Evolutionary conservation across 2,888 invertebrate species (phyloP).

Genomic region (Mechanitis mazaeus): DNA sequence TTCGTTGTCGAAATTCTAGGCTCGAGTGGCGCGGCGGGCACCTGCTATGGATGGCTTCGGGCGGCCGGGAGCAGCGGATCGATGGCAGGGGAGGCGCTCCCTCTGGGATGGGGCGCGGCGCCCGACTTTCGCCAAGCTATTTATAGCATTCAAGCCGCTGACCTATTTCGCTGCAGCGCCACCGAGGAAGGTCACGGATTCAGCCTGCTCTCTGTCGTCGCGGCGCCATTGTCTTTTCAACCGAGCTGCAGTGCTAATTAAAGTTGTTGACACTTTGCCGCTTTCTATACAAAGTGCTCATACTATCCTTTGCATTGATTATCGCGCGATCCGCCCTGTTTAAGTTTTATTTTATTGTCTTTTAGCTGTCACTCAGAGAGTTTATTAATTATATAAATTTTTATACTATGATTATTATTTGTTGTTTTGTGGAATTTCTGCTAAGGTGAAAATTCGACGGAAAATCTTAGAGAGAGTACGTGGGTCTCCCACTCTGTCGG

Average conservation of each 20-base stretch:
- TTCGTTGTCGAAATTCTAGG: slow-evolving; percentile 43
- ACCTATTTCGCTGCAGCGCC: slow-evolving; percentile 75
- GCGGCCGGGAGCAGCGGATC: slow-evolving; percentile 33
- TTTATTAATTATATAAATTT: not conserved
- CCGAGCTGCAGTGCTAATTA: slow-evolving; percentile 73
- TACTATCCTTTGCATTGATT: slow-evolving; percentile 35
- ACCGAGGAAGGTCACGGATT: slow-evolving; percentile 74
- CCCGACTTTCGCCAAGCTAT: slow-evolving; percentile 75
- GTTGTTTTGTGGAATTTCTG: slow-evolving; percentile 1
- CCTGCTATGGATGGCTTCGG: slow-evolving; percentile 15
- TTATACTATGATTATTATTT: not conserved
- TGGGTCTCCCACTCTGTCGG: slow-evolving; percentile 17
- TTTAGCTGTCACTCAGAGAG: too few species aligned
- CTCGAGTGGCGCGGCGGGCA: slow-evolving; percentile 30
- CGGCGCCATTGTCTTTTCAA: slow-evolving; percentile 72
- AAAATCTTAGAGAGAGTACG: slow-evolving; percentile 1
- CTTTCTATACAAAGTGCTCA: slow-evolving; percentile 43
- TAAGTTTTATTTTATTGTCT: slow-evolving; percentile 10
- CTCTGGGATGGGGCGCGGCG: slow-evolving; percentile 65
- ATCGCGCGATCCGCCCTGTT: slow-evolving; percentile 14
- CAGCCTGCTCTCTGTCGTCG: slow-evolving; percentile 66
- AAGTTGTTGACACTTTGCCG: slow-evolving; percentile 69
- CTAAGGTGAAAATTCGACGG: slow-evolving; percentile 9
- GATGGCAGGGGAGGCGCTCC: slow-evolving; percentile 47
- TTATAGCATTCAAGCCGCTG: slow-evolving; percentile 76